Evolutionary conservation across 1,140 invertebrate genomes (phyloP).

Genomic region (Vanessa atalanta): DNA sequence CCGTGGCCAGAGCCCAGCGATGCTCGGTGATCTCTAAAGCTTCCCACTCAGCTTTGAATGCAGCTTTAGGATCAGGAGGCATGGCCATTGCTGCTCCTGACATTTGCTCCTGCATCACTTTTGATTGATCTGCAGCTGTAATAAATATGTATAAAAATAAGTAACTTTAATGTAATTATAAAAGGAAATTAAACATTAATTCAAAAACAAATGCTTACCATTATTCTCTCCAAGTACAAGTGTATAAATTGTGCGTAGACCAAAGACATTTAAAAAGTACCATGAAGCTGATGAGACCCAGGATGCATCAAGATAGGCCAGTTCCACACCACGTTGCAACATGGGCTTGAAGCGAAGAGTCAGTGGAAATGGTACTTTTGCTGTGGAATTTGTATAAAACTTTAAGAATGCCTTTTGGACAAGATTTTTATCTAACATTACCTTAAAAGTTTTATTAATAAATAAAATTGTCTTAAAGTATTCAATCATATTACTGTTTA

Average conservation of each 20-base stretch:
- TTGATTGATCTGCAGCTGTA: conserved; percentile 95
- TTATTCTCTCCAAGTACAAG: conserved; percentile 99
- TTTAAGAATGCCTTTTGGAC: too few relatives aligned
- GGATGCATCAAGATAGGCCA: conserved; percentile 96
- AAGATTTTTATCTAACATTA: too few relatives aligned
- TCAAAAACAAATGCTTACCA: conserved; percentile 79
- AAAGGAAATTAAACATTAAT: background rate
- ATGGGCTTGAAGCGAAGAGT: conserved; percentile 99
- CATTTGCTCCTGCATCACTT: conserved; percentile 99
- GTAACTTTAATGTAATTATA: too few relatives aligned
- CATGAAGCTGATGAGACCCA: conserved; percentile 99
- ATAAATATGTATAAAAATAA: conserved; percentile 19
- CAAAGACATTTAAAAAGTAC: conserved; percentile 99
- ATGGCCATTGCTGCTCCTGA: conserved; percentile 97
- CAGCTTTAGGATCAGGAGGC: conserved; percentile 98
- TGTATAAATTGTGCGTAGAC: conserved; percentile 97
- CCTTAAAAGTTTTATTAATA: too few relatives aligned
- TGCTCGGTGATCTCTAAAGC: conserved; percentile 98
- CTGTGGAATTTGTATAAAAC: conserved; percentile 73
- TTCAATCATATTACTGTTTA: background rate
- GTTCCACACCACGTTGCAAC: conserved; percentile 98
- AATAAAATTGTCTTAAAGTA: too few relatives aligned
- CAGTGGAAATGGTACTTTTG: conserved; percentile 99
- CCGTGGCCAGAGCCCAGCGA: conserved; percentile 91
- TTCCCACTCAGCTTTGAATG: conserved; percentile 99